phyloP scores from a whole-genome alignment of 1,140 invertebrate species.

The Pteromalus puparum region DNA sequence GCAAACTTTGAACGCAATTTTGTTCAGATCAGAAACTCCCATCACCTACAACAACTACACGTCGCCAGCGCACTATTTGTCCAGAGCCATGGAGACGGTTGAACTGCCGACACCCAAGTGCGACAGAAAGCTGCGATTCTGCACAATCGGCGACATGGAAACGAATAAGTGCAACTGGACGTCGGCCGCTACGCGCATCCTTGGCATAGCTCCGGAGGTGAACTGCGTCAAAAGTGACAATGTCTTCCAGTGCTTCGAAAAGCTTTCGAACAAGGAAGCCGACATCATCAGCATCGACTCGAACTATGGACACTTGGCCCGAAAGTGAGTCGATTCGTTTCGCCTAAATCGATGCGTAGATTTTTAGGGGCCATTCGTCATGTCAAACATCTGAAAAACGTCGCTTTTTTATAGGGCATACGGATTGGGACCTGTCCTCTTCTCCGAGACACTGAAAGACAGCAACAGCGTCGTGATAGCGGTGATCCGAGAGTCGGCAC shows the following conservation, averaged over 20 bases:
- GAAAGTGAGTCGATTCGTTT: conserved; percentile 75
- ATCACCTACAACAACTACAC: conserved; percentile 30
- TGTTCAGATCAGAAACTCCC: conserved; percentile 41
- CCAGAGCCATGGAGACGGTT: conserved; percentile 63
- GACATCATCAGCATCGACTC: conserved; percentile 83
- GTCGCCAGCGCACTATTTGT: conserved; percentile 55
- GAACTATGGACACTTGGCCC: conserved; percentile 83
- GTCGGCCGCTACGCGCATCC: conserved; percentile 73
- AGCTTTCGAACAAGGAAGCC: conserved; percentile 77
- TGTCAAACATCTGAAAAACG: conserved; percentile 35
- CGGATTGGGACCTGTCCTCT: conserved; percentile 76
- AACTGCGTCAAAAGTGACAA: conserved; percentile 71
- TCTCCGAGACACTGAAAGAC: conserved; percentile 74
- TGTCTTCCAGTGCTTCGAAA: conserved; percentile 78
- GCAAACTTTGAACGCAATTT: conserved; percentile 48
- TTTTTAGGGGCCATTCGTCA: neutral
- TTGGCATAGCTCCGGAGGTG: conserved; percentile 78
- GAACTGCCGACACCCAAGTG: conserved; percentile 67
- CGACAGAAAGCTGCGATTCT: conserved; percentile 76
- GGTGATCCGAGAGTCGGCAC: conserved; percentile 72
- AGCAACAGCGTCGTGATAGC: conserved; percentile 76
- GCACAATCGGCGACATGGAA: conserved; percentile 76
- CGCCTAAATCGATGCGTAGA: too few species aligned
- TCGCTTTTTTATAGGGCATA: conserved; percentile 72
- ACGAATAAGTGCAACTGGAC: conserved; percentile 79